Evolutionary conservation across 2,113 vertebrate species (phyloP), one percentile per base, ranked within the genome.

Genomic region (Phrynosoma platyrhinos): DNA sequence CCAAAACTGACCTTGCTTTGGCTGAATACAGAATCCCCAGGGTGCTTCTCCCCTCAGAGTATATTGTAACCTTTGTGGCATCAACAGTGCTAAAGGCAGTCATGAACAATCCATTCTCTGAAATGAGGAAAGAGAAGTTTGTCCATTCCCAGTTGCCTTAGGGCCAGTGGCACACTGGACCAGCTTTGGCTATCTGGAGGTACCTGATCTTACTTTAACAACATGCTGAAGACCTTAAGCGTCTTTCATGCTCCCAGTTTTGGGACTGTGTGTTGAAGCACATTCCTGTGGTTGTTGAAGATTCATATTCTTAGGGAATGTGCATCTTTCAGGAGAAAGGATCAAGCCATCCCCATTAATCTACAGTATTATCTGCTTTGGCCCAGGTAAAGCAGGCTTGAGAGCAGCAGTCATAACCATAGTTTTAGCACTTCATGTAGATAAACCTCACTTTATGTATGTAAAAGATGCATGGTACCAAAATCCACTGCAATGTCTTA

Each of bases 401-500:
- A 32, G 74, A 16, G 47, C 23, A 83, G 81, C 40, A 76, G 87
- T 64, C 13, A 36, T 58, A 30, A 69, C 62, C 62, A 78, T 2
- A 40, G 72, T 83, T 88, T 68, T 40, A 78, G 81, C 72, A 69
- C 47, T 88, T 68, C 62, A 83, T 25, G 23, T 83, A 62, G 16
- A 32, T 76, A 85, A 76, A 72, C 30, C 71, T 68, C 40, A 76
- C 40, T 58, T 76, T 32, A 68, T 68, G 72, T 82, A 74, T 14
- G 32, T 74, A 83, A 83, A 83, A 83, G 58, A 53, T 68, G 47
- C 55, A 83, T 77, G 62, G 47, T 69, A 88, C 80, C 62, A 82
- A 76, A 75, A 8, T 10, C 25, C 91, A 72, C 85, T 85, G 85
- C 75, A 64, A 36, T 78, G 79, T 86, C 81, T 84, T 64, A 77